Evolutionary conservation across 2,113 vertebrate genomes (phyloP).

Genomic region (Nerophis ophidion): DNA sequence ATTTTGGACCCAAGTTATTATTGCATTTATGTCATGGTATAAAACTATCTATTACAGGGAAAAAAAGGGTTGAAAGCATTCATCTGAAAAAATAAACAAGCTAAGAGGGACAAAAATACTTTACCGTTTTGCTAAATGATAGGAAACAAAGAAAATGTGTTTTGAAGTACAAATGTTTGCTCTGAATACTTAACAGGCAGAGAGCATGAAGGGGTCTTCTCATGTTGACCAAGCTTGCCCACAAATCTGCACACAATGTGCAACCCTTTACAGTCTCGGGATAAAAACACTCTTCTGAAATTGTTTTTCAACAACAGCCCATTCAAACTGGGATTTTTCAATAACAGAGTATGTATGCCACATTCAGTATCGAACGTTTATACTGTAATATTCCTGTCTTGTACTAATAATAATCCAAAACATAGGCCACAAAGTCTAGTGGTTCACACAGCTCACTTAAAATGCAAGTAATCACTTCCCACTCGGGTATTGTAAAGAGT

Average conservation of each 20-base stretch:
- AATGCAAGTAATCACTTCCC: too few relatives aligned
- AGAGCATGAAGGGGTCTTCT: constrained; percentile 1
- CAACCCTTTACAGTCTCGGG: constrained; percentile 10
- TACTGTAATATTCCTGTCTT: too few relatives aligned
- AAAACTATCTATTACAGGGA: background rate
- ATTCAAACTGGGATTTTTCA: too few relatives aligned
- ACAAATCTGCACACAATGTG: background rate
- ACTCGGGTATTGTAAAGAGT: too few relatives aligned
- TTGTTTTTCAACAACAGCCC: too few relatives aligned
- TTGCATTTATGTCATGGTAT: background rate
- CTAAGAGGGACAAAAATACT: background rate
- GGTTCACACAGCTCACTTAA: too few relatives aligned
- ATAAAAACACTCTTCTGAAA: background rate
- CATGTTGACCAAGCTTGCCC: constrained; percentile 12
- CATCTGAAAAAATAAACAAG: background rate
- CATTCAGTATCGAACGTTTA: too few relatives aligned
- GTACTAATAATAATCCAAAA: too few relatives aligned
- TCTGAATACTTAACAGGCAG: background rate
- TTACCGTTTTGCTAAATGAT: background rate
- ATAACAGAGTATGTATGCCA: too few relatives aligned
- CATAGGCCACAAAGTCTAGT: too few relatives aligned
- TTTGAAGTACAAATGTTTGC: constrained; percentile 8
- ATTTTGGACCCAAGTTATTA: too few relatives aligned
- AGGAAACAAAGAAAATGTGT: background rate
- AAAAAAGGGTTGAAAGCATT: background rate